Percentiles rank a stretch among this genome's conserved stretches.
Conservation (phyloP, 2,113 vertebrate genomes). For the Sylvia atricapilla region DNA sequence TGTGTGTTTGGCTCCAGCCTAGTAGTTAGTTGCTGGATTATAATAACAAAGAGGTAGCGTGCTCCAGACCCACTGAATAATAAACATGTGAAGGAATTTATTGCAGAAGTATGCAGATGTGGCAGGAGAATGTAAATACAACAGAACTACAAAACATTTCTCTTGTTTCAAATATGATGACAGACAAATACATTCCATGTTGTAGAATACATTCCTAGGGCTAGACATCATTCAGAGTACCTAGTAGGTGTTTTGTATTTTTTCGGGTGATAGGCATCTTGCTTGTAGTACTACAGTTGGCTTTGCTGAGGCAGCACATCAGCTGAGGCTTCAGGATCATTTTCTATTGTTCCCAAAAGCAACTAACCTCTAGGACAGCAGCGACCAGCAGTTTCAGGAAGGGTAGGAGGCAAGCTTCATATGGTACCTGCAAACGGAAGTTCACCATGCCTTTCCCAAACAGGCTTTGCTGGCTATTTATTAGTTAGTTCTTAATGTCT, state of each 20-base stretch:
- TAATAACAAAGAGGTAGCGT: neutral
- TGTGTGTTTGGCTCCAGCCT: neutral
- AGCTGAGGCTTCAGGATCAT: neutral
- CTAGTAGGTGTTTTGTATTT: neutral
- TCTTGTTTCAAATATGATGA: neutral
- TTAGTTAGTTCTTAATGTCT: neutral
- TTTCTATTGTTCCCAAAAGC: neutral
- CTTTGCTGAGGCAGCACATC: neutral
- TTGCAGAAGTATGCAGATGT: neutral
- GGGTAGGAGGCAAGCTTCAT: neutral
- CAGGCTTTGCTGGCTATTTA: neutral
- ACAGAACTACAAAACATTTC: neutral
- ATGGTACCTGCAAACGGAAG: neutral
- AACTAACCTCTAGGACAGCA: neutral
- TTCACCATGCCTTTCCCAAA: neutral
- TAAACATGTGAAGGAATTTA: neutral
- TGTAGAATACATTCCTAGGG: neutral
- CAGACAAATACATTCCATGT: neutral
- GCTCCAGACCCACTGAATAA: neutral
- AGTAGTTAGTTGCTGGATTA: neutral
- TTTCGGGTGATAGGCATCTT: rapidly evolving
- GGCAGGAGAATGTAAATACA: neutral
- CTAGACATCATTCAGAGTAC: neutral
- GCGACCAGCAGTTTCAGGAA: neutral
- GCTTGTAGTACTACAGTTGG: neutral